Conservation (phyloP, 2,888 invertebrate genomes). For the Himalopsyche tibetana region DNA sequence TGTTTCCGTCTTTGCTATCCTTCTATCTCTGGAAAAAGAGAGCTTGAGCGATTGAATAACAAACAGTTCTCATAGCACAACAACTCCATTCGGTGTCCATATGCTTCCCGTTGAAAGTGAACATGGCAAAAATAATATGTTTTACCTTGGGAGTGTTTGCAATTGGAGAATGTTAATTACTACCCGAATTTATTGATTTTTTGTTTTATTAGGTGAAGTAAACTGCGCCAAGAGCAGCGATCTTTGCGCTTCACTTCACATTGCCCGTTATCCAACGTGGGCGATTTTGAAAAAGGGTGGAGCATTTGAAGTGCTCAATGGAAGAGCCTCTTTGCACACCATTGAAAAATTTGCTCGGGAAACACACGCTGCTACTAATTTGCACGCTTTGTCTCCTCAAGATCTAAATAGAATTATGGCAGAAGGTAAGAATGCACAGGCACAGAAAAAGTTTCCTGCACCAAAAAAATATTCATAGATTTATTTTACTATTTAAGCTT, state of each 20-base stretch:
- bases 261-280: constrained; percentile 81
- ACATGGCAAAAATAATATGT: too few species aligned
- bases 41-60: too few species aligned
- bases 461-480: too few species aligned
- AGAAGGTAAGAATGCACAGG: constrained; percentile 69
- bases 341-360: constrained; percentile 81
- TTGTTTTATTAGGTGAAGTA: constrained; percentile 76
- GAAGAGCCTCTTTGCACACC: constrained; percentile 77
- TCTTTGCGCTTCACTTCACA: constrained; percentile 79
- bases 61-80: too few species aligned
- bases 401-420: constrained; percentile 79
- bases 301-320: constrained; percentile 85
- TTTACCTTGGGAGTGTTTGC: too few species aligned
- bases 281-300: constrained; percentile 85
- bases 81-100: too few species aligned
- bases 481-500: too few species aligned
- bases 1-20: too few species aligned
- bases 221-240: constrained; percentile 78
- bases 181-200: not conserved
- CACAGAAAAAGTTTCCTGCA: not conserved
- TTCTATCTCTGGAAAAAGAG: too few species aligned
- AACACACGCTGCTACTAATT: constrained; percentile 76
- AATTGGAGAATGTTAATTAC: too few species aligned
- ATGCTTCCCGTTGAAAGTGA: too few species aligned
- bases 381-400: constrained; percentile 80